Evolutionary conservation across 2,888 invertebrate genomes (phyloP).

Genomic region (Apeira syringaria): DNA sequence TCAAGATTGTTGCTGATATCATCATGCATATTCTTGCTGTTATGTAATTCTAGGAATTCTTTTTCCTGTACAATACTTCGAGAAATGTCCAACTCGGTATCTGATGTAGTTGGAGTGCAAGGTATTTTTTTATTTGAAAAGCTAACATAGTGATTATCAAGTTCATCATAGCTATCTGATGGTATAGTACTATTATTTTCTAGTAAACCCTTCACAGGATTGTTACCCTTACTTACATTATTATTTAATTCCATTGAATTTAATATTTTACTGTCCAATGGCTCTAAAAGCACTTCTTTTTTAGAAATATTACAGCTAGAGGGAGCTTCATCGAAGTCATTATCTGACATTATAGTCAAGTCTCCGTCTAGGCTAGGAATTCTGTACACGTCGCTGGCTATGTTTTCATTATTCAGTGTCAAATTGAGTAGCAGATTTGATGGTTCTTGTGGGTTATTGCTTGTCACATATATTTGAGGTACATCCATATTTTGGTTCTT

Average conservation of each 20-base stretch:
- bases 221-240: not conserved
- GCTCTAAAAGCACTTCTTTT: too few relatives aligned
- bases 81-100: not conserved
- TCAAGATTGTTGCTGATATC: slow-evolving; percentile 49
- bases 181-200: not conserved
- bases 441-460: not conserved
- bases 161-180: not conserved
- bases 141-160: too few relatives aligned
- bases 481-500: not conserved
- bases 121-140: not conserved
- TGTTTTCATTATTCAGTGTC: too few relatives aligned
- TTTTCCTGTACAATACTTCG: slow-evolving; percentile 29
- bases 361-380: too few relatives aligned
- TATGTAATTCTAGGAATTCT: slow-evolving; percentile 51
- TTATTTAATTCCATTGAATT: not conserved
- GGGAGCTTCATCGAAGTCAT: too few relatives aligned
- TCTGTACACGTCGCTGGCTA: too few relatives aligned
- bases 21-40: slow-evolving; percentile 39
- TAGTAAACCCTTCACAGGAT: too few relatives aligned
- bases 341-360: too few relatives aligned
- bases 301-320: too few relatives aligned
- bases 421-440: too few relatives aligned
- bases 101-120: not conserved
- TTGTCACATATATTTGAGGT: not conserved
- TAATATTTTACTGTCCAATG: not conserved